Base-by-base conservation (phyloP, 2,113 vertebrate genomes). In the Zosterops hypoxanthus region DNA sequence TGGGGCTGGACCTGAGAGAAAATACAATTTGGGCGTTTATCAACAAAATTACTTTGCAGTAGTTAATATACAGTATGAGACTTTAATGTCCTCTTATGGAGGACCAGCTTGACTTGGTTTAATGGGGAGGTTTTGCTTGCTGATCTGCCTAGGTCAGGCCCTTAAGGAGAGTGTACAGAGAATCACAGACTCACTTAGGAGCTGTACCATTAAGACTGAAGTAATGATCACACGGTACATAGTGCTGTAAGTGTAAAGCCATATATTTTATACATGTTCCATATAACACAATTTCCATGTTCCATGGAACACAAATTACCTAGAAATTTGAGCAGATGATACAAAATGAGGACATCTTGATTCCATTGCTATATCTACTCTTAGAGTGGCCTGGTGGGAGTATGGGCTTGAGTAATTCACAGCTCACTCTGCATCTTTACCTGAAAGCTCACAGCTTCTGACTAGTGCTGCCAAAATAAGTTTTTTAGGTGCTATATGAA, bases 1-100 rank as follows among this genome's bases (percentile, higher is more conserved):
- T 55, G 99, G 97, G 79, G 89, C 96, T 75, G 84, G 86, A 94
- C 98, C 98, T 98, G 77, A 90, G 70, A 34, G 86, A 92, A 80
- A 94, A 84, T 44, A 85, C 3, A 19, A 23, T 59, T 49, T 85
- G 33, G 15, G 15, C 56, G 49, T 82, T 84, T 82, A 66, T 59
- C 53, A 61, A 56, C 41, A 63, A n/a, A 91, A 68, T 56, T 73
- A 47, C 50, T 78, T 83, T 80, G 65, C 50, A 41, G 19, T 46
- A 53, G 8, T 72, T 80, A 53, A 72, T 63, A 65, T 39, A 34
- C 9, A 72, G 29, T 16, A 89, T 34, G 14, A 88, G 15, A 41
- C n/a, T 77, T 90, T 73, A 59, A 46, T 34, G 11, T 92, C 72
- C 52, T 60, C 5, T 77, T 36, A 52, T 2, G 4, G 49, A 66